A percentile compares a stretch with the other conserved stretches of the same genome.
Conservation (phyloP, 2,113 vertebrate genomes). For the Vulpes ferrilata region DNA sequence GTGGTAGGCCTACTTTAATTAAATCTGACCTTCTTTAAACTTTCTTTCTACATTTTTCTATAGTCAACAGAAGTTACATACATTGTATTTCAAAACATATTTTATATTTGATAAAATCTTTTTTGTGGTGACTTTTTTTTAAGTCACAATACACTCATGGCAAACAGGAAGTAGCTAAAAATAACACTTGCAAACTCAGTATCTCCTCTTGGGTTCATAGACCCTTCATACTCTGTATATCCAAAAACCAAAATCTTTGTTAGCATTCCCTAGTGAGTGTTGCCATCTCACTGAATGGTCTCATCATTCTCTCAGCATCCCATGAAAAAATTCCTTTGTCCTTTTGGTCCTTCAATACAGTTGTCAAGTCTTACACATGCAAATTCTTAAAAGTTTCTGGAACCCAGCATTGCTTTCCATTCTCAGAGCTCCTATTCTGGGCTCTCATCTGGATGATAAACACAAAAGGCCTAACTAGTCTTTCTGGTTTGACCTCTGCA, state of each 20-base stretch:
- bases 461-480: not conserved
- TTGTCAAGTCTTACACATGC: not conserved
- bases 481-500: constrained; percentile 19
- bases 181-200: not conserved
- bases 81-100: not conserved
- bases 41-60: constrained; percentile 35
- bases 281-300: not conserved
- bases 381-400: not conserved
- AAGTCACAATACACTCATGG: not conserved
- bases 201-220: not conserved
- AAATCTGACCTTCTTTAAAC: constrained; percentile 25
- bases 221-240: not conserved
- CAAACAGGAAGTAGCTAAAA: constrained; percentile 64
- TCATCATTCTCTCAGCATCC: not conserved
- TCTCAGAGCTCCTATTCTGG: not conserved
- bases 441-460: constrained; percentile 42
- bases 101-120: not conserved
- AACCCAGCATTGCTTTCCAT: not conserved
- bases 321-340: not conserved
- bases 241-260: not conserved
- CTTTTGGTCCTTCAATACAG: not conserved
- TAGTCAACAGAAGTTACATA: not conserved
- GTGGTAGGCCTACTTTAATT: not conserved
- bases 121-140: not conserved
- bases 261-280: not conserved